Base-by-base conservation (phyloP, 2,113 vertebrate genomes). In the Lampris megalopsis region DNA sequence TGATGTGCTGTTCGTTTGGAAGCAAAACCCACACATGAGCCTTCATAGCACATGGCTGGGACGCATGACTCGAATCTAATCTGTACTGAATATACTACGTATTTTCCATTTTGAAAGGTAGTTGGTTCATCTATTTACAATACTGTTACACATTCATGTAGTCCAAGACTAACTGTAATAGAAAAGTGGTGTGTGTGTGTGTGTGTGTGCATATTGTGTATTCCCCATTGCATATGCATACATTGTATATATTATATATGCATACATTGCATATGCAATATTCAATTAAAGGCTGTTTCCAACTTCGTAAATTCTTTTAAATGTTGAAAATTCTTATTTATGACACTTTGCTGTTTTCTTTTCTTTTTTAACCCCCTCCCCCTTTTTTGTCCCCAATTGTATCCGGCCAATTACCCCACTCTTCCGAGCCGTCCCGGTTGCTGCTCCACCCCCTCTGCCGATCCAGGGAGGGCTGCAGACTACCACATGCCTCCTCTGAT, bases 41-140 rank as follows among this genome's bases (percentile, higher is more conserved):
- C 24, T 24, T 24, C 24, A 24, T 24, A 24, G 24, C 24, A 24
- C 24, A 24, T 24, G 24, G 24, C 24, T 24, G 24, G 24, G 24
- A 24, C 24, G 24, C 24, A 24, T 24, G 24, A 24, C 24, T 24
- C 24, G 75, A 53, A 77, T 1, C 42, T 65, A 76, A 68, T 24
- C 81, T 86, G 68, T 73, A 50, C 4, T 47, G 63, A 86, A 63
- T 68, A 57, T 36, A 57, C 4, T 57, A 71, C 24, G 24, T 24
- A 66, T 64, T 13, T 45, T 77, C 50, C 50, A 69, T 50, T 24
- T 71, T 64, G 60, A 73, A 75, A 76, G 43, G 54, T 52, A 75
- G 63, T 81, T 61, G 52, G 50, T 82, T 60, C 4, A 70, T 82
- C 47, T 92, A 90, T 91, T 83, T 88, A 89, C 84, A 83, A 89